A percentile compares a stretch with the other conserved stretches of the same genome.
Conservation (phyloP, 2,888 invertebrate species). For the Oscheius onirici region DNA sequence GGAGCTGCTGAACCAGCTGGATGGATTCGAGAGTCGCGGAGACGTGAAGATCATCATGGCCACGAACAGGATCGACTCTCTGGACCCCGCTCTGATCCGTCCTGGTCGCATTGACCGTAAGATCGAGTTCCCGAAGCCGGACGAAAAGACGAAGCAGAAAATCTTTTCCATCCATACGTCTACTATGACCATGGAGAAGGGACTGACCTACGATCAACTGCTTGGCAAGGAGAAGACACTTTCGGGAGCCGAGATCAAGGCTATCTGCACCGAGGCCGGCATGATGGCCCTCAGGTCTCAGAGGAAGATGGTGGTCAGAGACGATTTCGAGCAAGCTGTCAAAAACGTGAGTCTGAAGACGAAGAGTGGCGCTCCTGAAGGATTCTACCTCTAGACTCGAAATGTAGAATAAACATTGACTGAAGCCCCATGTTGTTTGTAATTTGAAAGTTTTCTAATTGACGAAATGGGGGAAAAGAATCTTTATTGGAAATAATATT, state of each 20-base stretch:
- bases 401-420: slow-evolving; percentile 5
- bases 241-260: slow-evolving; percentile 59
- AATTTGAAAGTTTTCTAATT: no score
- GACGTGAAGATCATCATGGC: slow-evolving; percentile 98
- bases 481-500: not conserved
- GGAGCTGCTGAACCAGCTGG: slow-evolving; percentile 94
- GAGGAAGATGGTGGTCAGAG: slow-evolving; percentile 42
- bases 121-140: slow-evolving; percentile 92
- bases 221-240: slow-evolving; percentile 54
- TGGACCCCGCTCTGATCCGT: slow-evolving; percentile 96
- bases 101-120: slow-evolving; percentile 98
- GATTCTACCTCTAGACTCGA: slow-evolving; percentile 40
- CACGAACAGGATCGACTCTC: slow-evolving; percentile 94
- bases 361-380: slow-evolving; percentile 52
- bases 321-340: slow-evolving; percentile 49
- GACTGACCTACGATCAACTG: slow-evolving; percentile 52
- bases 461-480: not conserved
- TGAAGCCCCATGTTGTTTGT: no score
- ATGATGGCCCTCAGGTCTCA: slow-evolving; percentile 60
- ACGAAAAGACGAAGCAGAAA: slow-evolving; percentile 94
- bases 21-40: slow-evolving; percentile 94
- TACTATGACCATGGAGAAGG: slow-evolving; percentile 54
- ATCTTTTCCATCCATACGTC: slow-evolving; percentile 55
- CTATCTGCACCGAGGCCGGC: slow-evolving; percentile 61
- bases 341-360: slow-evolving; percentile 44